A percentile compares a stretch with the other conserved stretches of the same genome.
Evolutionary conservation across 2,797 vertebrate species (phyloP).

Genomic region (Melanotaenia nigrans): DNA sequence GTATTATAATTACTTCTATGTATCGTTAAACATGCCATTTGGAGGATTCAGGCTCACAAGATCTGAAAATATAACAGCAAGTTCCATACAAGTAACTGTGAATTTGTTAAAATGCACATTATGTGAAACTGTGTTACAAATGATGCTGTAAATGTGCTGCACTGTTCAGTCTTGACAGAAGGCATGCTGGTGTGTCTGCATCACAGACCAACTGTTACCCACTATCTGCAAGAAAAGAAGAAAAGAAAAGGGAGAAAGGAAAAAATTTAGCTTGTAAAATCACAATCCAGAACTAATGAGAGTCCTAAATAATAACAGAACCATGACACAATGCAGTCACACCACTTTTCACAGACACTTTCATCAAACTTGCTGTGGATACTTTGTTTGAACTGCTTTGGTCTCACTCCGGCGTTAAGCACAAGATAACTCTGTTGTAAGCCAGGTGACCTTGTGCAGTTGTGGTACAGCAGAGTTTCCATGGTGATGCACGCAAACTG

Average conservation of each 20-base stretch:
- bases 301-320: constrained; percentile 11
- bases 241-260: constrained; percentile 2
- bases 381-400: constrained; percentile 15
- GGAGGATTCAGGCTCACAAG: background rate
- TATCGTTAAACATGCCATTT: background rate
- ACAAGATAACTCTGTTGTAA: constrained; percentile 14
- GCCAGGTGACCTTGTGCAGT: constrained; percentile 57
- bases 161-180: constrained; percentile 9
- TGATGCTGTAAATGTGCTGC: background rate
- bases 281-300: constrained; percentile 15
- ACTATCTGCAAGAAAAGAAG: constrained; percentile 9
- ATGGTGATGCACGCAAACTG: constrained; percentile 64
- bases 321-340: constrained; percentile 6
- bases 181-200: background rate
- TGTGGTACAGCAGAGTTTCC: constrained; percentile 48
- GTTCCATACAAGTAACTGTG: background rate
- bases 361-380: constrained; percentile 19
- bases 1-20: background rate
- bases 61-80: background rate
- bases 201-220: constrained; percentile 20
- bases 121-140: background rate
- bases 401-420: constrained; percentile 14
- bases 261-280: constrained; percentile 13
- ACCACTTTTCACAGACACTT: constrained; percentile 10
- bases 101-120: constrained; percentile 4